Evolutionary conservation across 2,797 vertebrate genomes (phyloP), one percentile per base, ranked within the genome.

Genomic region (Onychomys torridus): DNA sequence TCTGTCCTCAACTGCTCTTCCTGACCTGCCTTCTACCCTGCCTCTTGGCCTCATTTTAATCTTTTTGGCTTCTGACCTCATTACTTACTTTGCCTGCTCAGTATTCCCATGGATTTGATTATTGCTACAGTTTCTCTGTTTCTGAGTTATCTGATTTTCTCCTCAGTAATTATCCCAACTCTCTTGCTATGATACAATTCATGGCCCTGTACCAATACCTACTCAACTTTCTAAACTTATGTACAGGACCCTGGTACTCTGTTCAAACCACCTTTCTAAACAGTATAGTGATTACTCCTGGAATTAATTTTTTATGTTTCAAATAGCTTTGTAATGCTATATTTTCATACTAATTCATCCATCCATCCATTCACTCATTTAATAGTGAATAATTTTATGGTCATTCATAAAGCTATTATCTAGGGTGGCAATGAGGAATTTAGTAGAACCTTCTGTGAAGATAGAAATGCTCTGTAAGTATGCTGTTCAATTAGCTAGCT

Each of bases 131-230:
- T 40, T 67, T 95, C 76, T 93, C 71, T 94, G 37, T 90, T 96
- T 96, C n/a, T 90, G 23, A 94, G 81, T 76, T 96, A 95, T 97
- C 93, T 95, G 59, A 93, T 98, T 98, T 97, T 90, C n/a, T 81
- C 23, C 29, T 75, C 57, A 91, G 69, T 81, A 94, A 84, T 73
- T 77, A 93, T 95, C 91, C 13, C 83, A 95, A 89, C 52, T 95
- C 81, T 92, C 52, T 93, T 93, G 43, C 61, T 95, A 40, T 57
- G 76, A 69, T 97, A 67, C 65, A 95, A 14, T 81, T 95, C 49
- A 96, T 34, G 65, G 11, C n/a, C 14, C 65, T 84, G 37, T 65
- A 82, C 81, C 90, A 91, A 91, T 13, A 94, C 9, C 81, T 95
- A 89, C 52, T 97, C 23, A 83, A 25, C 87, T 93, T 43, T 86